phyloP scores from a whole-genome alignment of 1,140 invertebrate species.

The Ctenoplectra terminalis region DNA sequence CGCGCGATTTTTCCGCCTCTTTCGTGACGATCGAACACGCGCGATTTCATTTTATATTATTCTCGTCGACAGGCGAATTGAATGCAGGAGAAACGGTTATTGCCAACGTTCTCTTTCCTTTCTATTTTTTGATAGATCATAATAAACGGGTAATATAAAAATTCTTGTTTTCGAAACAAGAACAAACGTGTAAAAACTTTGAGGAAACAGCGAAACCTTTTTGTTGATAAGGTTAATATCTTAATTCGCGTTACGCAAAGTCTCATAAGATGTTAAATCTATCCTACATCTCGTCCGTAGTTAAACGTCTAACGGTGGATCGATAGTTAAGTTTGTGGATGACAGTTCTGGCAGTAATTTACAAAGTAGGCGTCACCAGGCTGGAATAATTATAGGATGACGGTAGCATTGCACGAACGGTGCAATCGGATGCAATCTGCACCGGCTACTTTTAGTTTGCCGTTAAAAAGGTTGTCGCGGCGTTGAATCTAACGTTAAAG shows the following conservation, averaged over 20 bases:
- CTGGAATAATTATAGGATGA: conserved; percentile 51
- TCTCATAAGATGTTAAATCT: background rate
- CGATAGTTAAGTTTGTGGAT: conserved; percentile 36
- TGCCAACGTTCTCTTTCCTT: background rate
- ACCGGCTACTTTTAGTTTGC: background rate
- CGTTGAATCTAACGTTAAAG: too few species aligned
- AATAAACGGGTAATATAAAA: too few species aligned
- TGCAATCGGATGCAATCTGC: conserved; percentile 15
- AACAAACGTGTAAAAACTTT: too few species aligned
- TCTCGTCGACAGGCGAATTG: background rate
- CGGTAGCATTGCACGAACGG: background rate
- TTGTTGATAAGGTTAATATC: background rate
- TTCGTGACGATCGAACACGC: too few species aligned
- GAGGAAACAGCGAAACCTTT: background rate
- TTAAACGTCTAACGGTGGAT: conserved; percentile 22
- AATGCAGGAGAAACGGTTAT: background rate
- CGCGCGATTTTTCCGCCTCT: background rate
- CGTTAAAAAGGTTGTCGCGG: background rate
- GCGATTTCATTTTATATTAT: conserved; percentile 3
- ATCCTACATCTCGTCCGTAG: background rate
- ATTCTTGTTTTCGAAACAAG: too few species aligned
- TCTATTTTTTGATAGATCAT: background rate
- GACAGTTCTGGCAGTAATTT: conserved; percentile 52
- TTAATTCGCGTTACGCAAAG: background rate
- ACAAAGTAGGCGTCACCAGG: conserved; percentile 31